Evolutionary conservation across 2,113 vertebrate genomes (phyloP).

Genomic region (Clinocottus analis): DNA sequence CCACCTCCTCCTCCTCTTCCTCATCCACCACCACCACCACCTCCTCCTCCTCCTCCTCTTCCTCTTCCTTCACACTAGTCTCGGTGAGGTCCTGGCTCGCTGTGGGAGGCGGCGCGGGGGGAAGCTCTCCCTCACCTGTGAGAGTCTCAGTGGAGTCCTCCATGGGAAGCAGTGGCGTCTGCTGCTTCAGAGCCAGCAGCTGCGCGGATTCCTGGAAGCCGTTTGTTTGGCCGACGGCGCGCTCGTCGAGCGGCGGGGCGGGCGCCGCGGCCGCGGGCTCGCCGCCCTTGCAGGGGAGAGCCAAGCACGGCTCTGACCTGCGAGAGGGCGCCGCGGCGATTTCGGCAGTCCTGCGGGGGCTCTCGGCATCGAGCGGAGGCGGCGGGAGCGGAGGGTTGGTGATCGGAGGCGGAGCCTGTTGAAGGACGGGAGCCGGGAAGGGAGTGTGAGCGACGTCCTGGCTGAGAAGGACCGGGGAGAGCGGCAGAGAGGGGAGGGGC

Average conservation of each 20-base stretch:
- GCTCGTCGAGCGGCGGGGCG: constrained; percentile 28
- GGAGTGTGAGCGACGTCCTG: constrained; percentile 48
- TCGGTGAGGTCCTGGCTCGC: constrained; percentile 18
- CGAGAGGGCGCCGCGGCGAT: constrained; percentile 44
- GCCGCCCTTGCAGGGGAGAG: constrained; percentile 61
- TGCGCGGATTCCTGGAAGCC: constrained; percentile 32
- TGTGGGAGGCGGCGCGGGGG: background rate
- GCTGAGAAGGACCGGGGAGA: constrained; percentile 60
- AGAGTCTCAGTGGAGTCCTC: constrained; percentile 84
- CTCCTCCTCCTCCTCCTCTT: too few species aligned
- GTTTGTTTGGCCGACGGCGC: constrained; percentile 3
- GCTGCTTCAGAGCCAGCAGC: constrained; percentile 63
- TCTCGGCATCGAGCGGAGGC: constrained; percentile 41
- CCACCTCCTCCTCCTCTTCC: constrained; percentile 28
- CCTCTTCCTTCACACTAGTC: background rate
- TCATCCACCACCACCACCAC: too few species aligned
- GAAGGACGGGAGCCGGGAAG: constrained; percentile 56
- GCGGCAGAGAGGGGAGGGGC: constrained; percentile 77
- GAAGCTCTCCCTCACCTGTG: constrained; percentile 70
- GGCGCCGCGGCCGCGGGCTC: constrained; percentile 28
- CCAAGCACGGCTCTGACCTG: constrained; percentile 65
- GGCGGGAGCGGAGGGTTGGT: constrained; percentile 55
- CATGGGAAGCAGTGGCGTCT: constrained; percentile 58
- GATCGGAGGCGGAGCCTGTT: constrained; percentile 65
- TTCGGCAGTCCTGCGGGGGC: constrained; percentile 68